These are phyloP conservation scores for Leptinotarsa juncta DNA, from an alignment of 2,888 invertebrate genomes.

Conservation along the genomic window DNA sequence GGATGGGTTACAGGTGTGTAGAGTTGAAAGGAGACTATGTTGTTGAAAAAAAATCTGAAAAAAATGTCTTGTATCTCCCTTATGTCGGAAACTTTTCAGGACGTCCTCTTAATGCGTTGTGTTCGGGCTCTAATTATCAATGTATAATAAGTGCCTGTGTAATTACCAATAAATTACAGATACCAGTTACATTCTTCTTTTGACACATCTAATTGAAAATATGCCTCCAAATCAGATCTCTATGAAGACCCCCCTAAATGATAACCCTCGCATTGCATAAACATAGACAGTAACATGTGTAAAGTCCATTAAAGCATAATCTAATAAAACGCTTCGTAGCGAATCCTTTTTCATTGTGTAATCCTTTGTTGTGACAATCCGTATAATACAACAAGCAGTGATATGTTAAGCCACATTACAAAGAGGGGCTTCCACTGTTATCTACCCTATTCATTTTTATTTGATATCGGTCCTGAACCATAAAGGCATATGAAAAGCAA, in stretches of 20 bases:
- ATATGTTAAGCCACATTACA: slow-evolving; percentile 39
- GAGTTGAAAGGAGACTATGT: too few relatives aligned
- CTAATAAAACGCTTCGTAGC: slow-evolving; percentile 39
- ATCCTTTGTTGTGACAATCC: slow-evolving; percentile 40
- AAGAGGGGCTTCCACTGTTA: slow-evolving; percentile 25
- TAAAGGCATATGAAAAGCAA: slow-evolving; percentile 33
- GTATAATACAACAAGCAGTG: slow-evolving; percentile 31
- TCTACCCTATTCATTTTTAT: slow-evolving; percentile 35
- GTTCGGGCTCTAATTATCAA: too few relatives aligned
- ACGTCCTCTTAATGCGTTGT: too few relatives aligned
- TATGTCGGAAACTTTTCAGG: too few relatives aligned
- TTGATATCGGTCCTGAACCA: slow-evolving; percentile 21
- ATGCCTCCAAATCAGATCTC: slow-evolving; percentile 11
- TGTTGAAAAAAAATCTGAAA: too few relatives aligned
- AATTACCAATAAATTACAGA: neutral
- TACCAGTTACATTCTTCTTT: neutral
- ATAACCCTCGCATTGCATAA: slow-evolving; percentile 2
- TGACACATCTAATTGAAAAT: slow-evolving; percentile 9
- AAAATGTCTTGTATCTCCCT: too few relatives aligned
- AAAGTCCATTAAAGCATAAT: slow-evolving; percentile 43
- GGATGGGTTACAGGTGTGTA: too few relatives aligned
- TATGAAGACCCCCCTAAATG: neutral
- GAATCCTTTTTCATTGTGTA: slow-evolving; percentile 33
- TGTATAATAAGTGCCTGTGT: too few relatives aligned
- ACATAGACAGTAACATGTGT: slow-evolving; percentile 42